Percentiles rank a stretch among this genome's conserved stretches.
Conservation (phyloP, 2,797 vertebrate genomes). For the Megaceryle alcyon region DNA sequence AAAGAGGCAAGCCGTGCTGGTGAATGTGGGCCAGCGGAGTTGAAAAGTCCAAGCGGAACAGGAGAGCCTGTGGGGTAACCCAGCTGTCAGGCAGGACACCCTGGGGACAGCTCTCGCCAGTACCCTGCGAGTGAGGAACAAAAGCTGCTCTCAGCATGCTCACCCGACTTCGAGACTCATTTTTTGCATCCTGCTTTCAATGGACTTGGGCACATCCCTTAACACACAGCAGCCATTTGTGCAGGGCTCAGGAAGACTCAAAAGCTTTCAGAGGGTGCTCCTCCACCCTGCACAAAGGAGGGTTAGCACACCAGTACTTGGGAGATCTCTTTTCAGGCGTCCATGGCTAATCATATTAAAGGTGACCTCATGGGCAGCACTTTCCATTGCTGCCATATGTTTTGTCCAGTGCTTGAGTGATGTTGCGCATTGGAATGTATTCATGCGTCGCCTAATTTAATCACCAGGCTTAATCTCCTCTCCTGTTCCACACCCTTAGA, state of each 20-base stretch:
- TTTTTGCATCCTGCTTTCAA: slow-evolving; percentile 77
- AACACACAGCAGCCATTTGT: slow-evolving; percentile 73
- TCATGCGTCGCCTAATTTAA: slow-evolving; percentile 87
- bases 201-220: slow-evolving; percentile 82
- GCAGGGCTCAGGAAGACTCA: slow-evolving; percentile 75
- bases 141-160: slow-evolving; percentile 84
- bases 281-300: slow-evolving; percentile 63
- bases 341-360: slow-evolving; percentile 87
- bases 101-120: slow-evolving; percentile 82
- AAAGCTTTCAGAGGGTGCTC: slow-evolving; percentile 64
- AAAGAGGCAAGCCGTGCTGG: slow-evolving; percentile 76
- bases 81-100: slow-evolving; percentile 72
- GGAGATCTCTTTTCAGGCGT: slow-evolving; percentile 77
- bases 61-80: slow-evolving; percentile 83
- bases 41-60: slow-evolving; percentile 73
- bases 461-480: slow-evolving; percentile 76
- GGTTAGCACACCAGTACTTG: slow-evolving; percentile 41
- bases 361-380: slow-evolving; percentile 81
- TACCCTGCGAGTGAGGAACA: slow-evolving; percentile 84
- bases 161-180: slow-evolving; percentile 73
- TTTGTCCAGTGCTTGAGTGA: slow-evolving; percentile 86
- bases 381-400: slow-evolving; percentile 82
- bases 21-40: slow-evolving; percentile 52
- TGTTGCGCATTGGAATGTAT: slow-evolving; percentile 86
- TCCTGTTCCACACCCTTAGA: slow-evolving; percentile 63